Base-by-base conservation (phyloP, 2,113 vertebrate species). In the Hymenochirus boettgeri region DNA sequence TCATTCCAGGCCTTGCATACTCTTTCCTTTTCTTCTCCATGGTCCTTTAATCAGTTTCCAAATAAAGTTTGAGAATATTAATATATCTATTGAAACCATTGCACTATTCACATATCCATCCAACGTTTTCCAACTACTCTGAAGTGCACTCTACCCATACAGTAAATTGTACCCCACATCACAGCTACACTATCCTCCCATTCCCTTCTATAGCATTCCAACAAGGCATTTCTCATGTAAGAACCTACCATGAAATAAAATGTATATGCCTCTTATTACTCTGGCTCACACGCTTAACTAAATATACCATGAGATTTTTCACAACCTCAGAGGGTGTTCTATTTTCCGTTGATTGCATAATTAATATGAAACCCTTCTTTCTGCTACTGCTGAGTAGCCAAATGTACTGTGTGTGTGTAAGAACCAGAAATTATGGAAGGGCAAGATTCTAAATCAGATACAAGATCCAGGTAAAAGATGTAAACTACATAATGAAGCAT, bases 1-100 rank as follows among this genome's bases (percentile, higher is more conserved):
- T 59, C 19, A n/a, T 59, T 57, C 47, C 23, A 42, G 33, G 18
- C 55, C 39, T 22, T 42, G 12, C 24, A 59, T 24, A 15, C 29
- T 52, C 33, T 13, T 8, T 42, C 18, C 18, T 54, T 19, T 18
- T 18, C 18, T 24, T 59, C 39, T 42, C 27, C n/a, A 21, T 7
- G 7, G 27, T 25, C 27, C 15, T 25, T 21, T 42, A 42, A n/a
- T n/a, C n/a, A n/a, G n/a, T n/a, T 35, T 42, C n/a, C n/a, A 2
- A n/a, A n/a, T n/a, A 31, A 10, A 10, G 5, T 5, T 10, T 31
- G 29, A 5, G 10, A 31, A 31, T 42, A 17, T n/a, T 18, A n/a
- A 5, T n/a, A 42, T n/a, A 42, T 6, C 17, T 17, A 42, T n/a
- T n/a, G 17, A 42, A 42, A 2, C 17, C 17, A 6, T 42, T 42